Conservation (phyloP, 1,140 invertebrate species). For the Hyphantria cunea region DNA sequence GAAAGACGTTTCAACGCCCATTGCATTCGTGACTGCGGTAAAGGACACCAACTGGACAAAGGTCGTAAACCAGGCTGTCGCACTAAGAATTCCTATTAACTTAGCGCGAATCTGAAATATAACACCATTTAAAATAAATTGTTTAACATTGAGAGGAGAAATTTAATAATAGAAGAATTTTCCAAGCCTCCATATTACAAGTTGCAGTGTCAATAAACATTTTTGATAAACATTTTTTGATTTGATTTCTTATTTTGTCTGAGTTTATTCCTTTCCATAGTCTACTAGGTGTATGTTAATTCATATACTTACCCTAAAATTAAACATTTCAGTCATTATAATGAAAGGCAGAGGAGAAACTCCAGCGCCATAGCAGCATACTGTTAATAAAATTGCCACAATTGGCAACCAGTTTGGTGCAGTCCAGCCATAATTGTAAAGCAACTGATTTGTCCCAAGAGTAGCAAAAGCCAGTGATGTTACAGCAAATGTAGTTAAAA, state of each 20-base stretch:
- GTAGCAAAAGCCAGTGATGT: slow-evolving; percentile 34
- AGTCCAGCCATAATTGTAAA: slow-evolving; percentile 34
- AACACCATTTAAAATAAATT: neutral
- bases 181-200: too few species aligned
- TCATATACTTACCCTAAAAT: slow-evolving; percentile 47
- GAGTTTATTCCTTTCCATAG: too few species aligned
- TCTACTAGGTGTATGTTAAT: too few species aligned
- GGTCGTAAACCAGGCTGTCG: slow-evolving; percentile 49
- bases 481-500: slow-evolving; percentile 35
- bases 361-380: slow-evolving; percentile 48
- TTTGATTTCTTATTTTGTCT: too few species aligned
- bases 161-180: too few species aligned
- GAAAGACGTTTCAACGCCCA: slow-evolving; percentile 46
- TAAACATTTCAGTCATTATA: slow-evolving; percentile 61
- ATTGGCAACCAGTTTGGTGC: slow-evolving; percentile 55
- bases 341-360: slow-evolving; percentile 51
- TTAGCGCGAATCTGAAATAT: slow-evolving; percentile 60
- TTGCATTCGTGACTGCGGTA: slow-evolving; percentile 34
- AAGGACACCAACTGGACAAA: slow-evolving; percentile 48
- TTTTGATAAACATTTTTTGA: too few species aligned
- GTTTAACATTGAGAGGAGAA: too few species aligned
- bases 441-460: slow-evolving; percentile 41
- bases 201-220: too few species aligned
- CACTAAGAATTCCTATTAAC: slow-evolving; percentile 47
- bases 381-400: slow-evolving; percentile 41